Base-by-base conservation (phyloP, 2,113 vertebrate genomes). In the Actinemys pallida region DNA sequence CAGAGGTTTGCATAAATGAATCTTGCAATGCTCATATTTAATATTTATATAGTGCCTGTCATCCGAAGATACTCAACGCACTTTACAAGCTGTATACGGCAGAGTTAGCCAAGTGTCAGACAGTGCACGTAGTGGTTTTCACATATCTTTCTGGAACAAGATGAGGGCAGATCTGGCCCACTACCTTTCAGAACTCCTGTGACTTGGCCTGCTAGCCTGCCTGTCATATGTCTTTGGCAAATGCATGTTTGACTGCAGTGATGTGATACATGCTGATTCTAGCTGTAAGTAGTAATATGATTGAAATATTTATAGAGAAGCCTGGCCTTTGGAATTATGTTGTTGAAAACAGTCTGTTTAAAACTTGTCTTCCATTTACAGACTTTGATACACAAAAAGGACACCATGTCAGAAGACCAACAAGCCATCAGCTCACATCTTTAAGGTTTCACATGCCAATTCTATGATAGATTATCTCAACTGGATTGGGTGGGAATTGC, bases 11-110 rank as follows among this genome's bases (percentile, higher is more conserved):
- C 31, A 88, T 29, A 90, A 93, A 82, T 35, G 5, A 78, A 24
- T 1, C 4, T 81, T 10, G 2, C 91, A 3, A 1, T 0, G 0
- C 17, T 95, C 0, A 3, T 53, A 3, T 65, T 62, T 90, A 45
- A 4, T 39, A 56, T 87, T 87, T 92, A 2, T 25, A 8, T 72
- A 84, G 65, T 39, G 19, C 17, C 65, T 39, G 65, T 87, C 45
- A 57, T 39, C 19, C 29, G 45, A 57, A 87, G 14, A 22, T 11
- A 57, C 9, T 84, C 50, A 81, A 91, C 85, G 3, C 5, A 50
- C 78, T 90, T 93, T n/a, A 12, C 57, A 84, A 79, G 24, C 11
- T 5, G 4, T 78, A 0, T 6, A 5, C 19, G 10, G 19, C 47
- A 50, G 49, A n/a, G 31, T 19, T 45, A 62, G 1, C 19, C 59